phyloP scores from a whole-genome alignment of 2,888 invertebrate genomes.

The Blomia tropicalis region DNA sequence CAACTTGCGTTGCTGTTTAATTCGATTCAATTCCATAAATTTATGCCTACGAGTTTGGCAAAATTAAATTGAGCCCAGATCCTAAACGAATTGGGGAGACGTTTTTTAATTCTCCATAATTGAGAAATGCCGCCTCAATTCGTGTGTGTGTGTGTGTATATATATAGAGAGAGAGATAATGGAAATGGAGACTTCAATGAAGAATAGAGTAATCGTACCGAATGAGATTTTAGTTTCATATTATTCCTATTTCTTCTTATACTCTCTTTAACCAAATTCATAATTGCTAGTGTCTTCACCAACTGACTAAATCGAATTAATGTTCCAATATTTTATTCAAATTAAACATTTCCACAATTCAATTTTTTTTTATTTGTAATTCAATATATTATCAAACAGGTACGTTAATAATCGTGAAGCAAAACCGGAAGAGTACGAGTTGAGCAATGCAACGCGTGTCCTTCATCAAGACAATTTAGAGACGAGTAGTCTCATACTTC shows the following conservation, averaged over 20 bases:
- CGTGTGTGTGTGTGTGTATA: neutral
- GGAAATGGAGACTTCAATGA: too few relatives aligned
- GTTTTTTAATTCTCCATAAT: constrained; percentile 12
- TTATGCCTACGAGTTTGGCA: neutral
- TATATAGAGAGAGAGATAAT: too few relatives aligned
- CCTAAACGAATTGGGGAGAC: too few relatives aligned
- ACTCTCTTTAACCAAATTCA: too few relatives aligned
- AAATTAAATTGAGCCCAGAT: constrained; percentile 7
- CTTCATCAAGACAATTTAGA: constrained; percentile 29
- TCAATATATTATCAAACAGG: neutral
- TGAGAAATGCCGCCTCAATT: neutral
- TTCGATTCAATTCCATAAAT: constrained; percentile 9
- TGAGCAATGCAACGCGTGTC: neutral
- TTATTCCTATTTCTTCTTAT: too few relatives aligned
- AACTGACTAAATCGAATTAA: too few relatives aligned
- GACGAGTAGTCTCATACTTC: constrained; percentile 27
- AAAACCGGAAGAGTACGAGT: constrained; percentile 2
- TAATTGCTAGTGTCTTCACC: too few relatives aligned
- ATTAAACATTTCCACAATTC: too few relatives aligned
- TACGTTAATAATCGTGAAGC: constrained; percentile 8
- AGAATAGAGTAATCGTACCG: too few relatives aligned
- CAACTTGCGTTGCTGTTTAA: too few relatives aligned
- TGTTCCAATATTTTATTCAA: too few relatives aligned
- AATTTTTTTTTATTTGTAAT: neutral
- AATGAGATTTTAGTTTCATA: too few relatives aligned